phyloP scores from a whole-genome alignment of 2,797 vertebrate species.

The Tokudaia tokunoshimensis region DNA sequence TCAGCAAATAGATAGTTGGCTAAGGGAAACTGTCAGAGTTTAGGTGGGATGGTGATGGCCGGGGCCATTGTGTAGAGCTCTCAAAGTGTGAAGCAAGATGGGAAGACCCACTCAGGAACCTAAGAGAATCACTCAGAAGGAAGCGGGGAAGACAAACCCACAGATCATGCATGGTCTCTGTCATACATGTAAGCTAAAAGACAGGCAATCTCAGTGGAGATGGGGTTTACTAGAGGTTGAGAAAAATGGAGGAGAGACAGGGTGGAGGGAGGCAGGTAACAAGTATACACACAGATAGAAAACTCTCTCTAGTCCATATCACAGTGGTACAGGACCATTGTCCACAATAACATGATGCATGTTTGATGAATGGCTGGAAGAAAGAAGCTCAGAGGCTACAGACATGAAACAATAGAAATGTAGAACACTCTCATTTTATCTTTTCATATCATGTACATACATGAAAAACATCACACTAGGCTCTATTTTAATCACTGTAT shows the following conservation, averaged over 20 bases:
- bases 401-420: background rate
- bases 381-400: background rate
- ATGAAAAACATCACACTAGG: background rate
- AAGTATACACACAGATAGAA: background rate
- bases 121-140: background rate
- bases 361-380: background rate
- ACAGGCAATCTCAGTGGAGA: too few species aligned
- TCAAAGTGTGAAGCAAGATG: background rate
- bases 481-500: background rate
- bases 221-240: background rate
- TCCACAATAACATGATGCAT: too few species aligned
- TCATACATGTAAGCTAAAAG: background rate
- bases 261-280: background rate
- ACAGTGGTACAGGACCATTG: too few species aligned
- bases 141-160: background rate
- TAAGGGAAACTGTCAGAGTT: background rate
- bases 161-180: background rate
- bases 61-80: background rate
- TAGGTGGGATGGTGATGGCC: background rate
- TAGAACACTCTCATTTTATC: background rate
- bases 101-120: background rate
- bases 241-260: background rate
- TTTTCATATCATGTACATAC: background rate
- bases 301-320: rapidly evolving
- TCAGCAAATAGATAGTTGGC: background rate